Evolutionary conservation across 2,113 vertebrate species (phyloP).

Genomic region (Columba livia): DNA sequence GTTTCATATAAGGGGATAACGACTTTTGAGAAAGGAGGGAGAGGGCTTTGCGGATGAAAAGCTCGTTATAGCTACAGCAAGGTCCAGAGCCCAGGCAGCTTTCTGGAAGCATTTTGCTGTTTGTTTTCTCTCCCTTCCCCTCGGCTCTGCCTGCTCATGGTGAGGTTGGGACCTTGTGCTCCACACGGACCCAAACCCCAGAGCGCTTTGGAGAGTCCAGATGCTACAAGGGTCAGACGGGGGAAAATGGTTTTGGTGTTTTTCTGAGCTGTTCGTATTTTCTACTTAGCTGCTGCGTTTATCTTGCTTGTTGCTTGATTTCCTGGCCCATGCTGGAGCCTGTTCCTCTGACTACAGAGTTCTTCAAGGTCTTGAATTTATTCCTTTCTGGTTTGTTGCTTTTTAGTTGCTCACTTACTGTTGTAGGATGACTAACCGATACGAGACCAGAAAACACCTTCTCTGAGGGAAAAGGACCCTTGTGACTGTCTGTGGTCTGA

Average conservation of each 20-base stretch:
- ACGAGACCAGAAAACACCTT: not conserved
- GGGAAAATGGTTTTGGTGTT: not conserved
- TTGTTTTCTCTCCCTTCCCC: constrained; percentile 10
- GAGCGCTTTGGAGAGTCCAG: not conserved
- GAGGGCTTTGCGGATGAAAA: not conserved
- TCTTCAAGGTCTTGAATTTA: not conserved
- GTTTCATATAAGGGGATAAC: not conserved
- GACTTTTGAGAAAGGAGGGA: not conserved
- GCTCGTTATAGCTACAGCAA: not conserved
- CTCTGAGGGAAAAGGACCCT: not conserved
- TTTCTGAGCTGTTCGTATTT: not conserved
- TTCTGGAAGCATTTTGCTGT: constrained; percentile 24
- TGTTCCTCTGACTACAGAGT: not conserved
- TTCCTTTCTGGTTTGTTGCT: not conserved
- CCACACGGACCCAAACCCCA: not conserved
- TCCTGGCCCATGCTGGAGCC: not conserved
- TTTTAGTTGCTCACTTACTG: not conserved
- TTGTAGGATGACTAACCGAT: not conserved
- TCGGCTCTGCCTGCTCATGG: not conserved
- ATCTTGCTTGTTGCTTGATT: constrained; percentile 11
- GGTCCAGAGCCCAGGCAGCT: not conserved
- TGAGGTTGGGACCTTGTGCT: not conserved
- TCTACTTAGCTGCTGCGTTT: not conserved
- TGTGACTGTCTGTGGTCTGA: not conserved
- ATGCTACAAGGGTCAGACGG: not conserved